A percentile compares a stretch with the other conserved stretches of the same genome.
These are phyloP conservation scores for Lates calcarifer DNA, from an alignment of 2,113 vertebrate species.

Conservation along the genomic window DNA sequence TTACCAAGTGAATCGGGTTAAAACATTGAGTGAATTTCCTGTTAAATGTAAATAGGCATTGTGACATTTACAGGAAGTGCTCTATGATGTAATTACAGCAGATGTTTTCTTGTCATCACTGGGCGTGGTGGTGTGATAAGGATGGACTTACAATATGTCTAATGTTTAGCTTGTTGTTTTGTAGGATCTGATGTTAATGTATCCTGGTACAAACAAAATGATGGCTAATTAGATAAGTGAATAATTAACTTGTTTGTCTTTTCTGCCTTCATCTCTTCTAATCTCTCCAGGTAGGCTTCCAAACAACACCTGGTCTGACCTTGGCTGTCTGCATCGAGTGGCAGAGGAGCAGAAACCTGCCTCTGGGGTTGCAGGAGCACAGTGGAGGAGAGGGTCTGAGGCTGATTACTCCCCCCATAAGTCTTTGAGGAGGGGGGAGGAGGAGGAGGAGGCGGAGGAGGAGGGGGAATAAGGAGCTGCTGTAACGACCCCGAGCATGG, in stretches of 20 bases:
- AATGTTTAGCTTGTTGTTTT: neutral
- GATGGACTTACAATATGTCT: neutral
- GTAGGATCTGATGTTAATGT: neutral
- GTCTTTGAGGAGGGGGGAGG: slow-evolving; percentile 65
- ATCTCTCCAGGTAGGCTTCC: slow-evolving; percentile 75
- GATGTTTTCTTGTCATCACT: neutral
- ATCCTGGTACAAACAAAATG: neutral
- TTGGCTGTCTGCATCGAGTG: slow-evolving; percentile 59
- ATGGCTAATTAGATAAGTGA: neutral
- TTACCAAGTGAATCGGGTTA: neutral
- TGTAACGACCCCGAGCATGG: slow-evolving; percentile 87
- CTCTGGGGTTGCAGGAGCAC: slow-evolving; percentile 50
- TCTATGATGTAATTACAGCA: slow-evolving; percentile 3
- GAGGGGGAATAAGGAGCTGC: slow-evolving; percentile 42
- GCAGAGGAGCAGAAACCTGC: slow-evolving; percentile 33
- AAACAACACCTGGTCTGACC: slow-evolving; percentile 49
- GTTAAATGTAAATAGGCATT: slow-evolving; percentile 9
- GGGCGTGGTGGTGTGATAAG: neutral
- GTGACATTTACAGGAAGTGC: neutral
- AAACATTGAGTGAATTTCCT: neutral
- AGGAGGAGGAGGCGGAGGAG: slow-evolving; percentile 12
- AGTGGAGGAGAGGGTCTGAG: slow-evolving; percentile 66
- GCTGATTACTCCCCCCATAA: slow-evolving; percentile 69
- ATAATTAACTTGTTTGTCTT: slow-evolving; percentile 28
- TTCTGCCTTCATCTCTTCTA: slow-evolving; percentile 52